Evolutionary conservation across 2,113 vertebrate species (phyloP), one percentile per base, ranked within the genome.

Genomic region (Cathartes aura): DNA sequence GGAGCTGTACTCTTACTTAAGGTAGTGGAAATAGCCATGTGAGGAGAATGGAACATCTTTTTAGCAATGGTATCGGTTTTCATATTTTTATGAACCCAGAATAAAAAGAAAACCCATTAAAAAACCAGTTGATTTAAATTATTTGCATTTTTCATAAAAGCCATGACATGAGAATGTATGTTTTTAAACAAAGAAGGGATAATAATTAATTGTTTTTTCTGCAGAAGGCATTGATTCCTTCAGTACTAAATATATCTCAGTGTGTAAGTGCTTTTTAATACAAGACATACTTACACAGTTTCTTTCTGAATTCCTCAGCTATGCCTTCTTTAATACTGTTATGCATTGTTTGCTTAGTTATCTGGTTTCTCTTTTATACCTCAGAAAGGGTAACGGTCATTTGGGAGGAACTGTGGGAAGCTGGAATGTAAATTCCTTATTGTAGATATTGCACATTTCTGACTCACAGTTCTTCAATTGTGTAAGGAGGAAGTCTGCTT

Each of bases 341-440:
- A 38, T 10, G 13, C 2, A 13, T 32, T 87, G 13, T 66, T 90
- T 91, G 29, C 78, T 75, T 80, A 11, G 1, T 90, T 94, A 42
- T 47, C 48, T 85, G 9, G 3, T 87, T 91, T 96, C 67, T 82
- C n/a, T 56, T 82, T 58, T 79, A 21, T 93, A 71, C 72, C 55
- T 91, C 60, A 55, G 89, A 94, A 96, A 88, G 72, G 43, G 66
- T 87, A 93, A 71, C 2, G 79, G 94, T 95, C 95, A 75, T 91
- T 93, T 82, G 73, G 71, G 89, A 85, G 79, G 55, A 96, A 88
- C 90, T 85, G 91, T 96, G 92, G 92, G 94, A 97, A 95, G 89
- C 82, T 84, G 78, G 82, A 74, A 89, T 76, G 79, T 90, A 94
- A 96, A 97, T 95, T 95, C 72, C 83, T 82, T 90, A 43, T 66